These are phyloP conservation scores for Orthosia cruda DNA, from an alignment of 2,888 invertebrate species.

Conservation along the genomic window DNA sequence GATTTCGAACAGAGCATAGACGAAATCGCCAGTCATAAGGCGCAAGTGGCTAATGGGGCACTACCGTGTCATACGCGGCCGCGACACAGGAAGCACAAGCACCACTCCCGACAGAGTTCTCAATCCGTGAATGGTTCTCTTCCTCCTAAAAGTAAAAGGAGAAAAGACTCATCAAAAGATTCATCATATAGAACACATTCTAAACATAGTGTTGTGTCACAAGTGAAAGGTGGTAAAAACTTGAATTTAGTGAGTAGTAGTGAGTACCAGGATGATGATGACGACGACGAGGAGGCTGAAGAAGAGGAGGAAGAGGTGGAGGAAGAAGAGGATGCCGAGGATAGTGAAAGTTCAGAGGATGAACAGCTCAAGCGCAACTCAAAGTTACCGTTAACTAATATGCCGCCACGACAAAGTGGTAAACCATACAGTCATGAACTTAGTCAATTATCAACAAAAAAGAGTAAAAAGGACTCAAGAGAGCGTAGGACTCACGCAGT, in stretches of 20 bases:
- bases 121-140: constrained; percentile 84
- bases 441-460: constrained; percentile 91
- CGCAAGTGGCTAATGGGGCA: constrained; percentile 84
- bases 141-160: constrained; percentile 84
- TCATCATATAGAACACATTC: constrained; percentile 84
- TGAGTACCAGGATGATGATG: constrained; percentile 85
- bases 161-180: constrained; percentile 86
- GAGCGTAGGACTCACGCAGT: constrained; percentile 85
- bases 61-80: constrained; percentile 81
- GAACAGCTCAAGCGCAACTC: constrained; percentile 88
- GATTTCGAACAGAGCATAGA: constrained; percentile 91
- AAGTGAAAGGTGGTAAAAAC: constrained; percentile 91
- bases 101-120: constrained; percentile 84
- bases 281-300: constrained; percentile 74
- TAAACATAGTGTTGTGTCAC: constrained; percentile 81
- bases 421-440: constrained; percentile 92
- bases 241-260: constrained; percentile 91
- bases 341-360: constrained; percentile 87
- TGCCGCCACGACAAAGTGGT: constrained; percentile 86
- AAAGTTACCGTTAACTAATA: constrained; percentile 88
- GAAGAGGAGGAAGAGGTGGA: constrained; percentile 71
- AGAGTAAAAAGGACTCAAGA: constrained; percentile 87
- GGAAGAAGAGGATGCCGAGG: constrained; percentile 72
- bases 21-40: constrained; percentile 86
- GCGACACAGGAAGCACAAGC: constrained; percentile 88